Evolutionary conservation across 1,140 invertebrate genomes (phyloP).

Genomic region (Leptestheria dahalacensis): DNA sequence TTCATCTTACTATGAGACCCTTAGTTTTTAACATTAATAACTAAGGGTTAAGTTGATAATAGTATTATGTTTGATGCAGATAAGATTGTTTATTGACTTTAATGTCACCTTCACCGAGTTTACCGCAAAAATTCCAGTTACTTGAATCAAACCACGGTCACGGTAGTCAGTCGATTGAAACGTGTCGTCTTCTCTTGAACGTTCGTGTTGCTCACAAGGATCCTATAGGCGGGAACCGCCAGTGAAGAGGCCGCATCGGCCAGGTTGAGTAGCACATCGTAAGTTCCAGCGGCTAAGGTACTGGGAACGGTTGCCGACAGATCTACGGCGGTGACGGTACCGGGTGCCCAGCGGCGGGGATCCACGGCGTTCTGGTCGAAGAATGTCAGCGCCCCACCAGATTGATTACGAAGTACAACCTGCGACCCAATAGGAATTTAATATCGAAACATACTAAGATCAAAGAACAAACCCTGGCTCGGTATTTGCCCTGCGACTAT

Average conservation of each 20-base stretch:
- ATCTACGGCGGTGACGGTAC: not conserved
- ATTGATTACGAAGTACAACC: constrained; percentile 1
- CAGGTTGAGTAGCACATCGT: not conserved
- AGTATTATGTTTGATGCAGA: too few species aligned
- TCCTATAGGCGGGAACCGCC: not conserved
- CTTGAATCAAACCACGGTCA: too few species aligned
- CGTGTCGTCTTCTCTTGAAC: not conserved
- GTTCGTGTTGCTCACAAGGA: not conserved
- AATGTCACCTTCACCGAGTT: too few species aligned
- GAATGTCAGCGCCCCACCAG: not conserved
- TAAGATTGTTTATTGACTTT: too few species aligned
- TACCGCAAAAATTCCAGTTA: too few species aligned
- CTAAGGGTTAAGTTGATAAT: too few species aligned
- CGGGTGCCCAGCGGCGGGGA: too few species aligned
- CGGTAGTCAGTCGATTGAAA: not conserved
- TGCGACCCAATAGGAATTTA: not conserved
- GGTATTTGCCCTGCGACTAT: too few species aligned
- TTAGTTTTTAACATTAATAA: too few species aligned
- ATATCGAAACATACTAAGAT: not conserved
- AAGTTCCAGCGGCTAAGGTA: not conserved
- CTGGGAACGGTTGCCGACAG: not conserved
- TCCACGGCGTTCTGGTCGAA: not conserved
- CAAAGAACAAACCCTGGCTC: not conserved
- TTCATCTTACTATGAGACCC: too few species aligned
- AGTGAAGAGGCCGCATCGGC: not conserved